Evolutionary conservation across 1,140 invertebrate species (phyloP).

Genomic region (Cotesia typhae): DNA sequence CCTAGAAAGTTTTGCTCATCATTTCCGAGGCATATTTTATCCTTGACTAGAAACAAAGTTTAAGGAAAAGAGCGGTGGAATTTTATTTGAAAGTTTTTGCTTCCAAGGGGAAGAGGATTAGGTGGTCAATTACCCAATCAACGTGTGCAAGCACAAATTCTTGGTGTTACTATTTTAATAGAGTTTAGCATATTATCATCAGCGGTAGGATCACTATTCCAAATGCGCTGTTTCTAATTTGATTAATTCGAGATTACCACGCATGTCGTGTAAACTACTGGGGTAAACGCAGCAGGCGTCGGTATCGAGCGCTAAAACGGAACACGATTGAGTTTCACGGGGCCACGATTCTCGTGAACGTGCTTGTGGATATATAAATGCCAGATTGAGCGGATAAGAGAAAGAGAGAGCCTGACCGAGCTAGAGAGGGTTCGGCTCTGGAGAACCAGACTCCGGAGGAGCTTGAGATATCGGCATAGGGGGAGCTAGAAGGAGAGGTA

Average conservation of each 20-base stretch:
- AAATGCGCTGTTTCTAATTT: conserved; percentile 27
- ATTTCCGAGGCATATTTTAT: too few relatives aligned
- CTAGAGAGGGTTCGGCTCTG: not conserved
- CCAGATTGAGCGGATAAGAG: conserved; percentile 19
- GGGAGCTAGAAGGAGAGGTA: too few relatives aligned
- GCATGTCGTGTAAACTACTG: conserved; percentile 29
- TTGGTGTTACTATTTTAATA: conserved; percentile 13
- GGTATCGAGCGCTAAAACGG: conserved; percentile 29
- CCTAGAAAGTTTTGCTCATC: too few relatives aligned
- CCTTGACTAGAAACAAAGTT: too few relatives aligned
- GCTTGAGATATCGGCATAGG: too few relatives aligned
- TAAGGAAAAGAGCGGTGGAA: too few relatives aligned
- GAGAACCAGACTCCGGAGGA: not conserved
- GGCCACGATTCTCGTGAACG: conserved; percentile 5
- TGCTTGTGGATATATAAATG: conserved; percentile 18
- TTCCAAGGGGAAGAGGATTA: too few relatives aligned
- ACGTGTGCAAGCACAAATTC: not conserved
- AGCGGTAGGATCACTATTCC: not conserved
- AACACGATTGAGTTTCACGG: conserved; percentile 35
- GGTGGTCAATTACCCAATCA: too few relatives aligned
- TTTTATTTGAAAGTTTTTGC: too few relatives aligned
- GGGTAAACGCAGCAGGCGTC: not conserved
- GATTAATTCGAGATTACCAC: conserved; percentile 40
- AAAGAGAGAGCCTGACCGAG: not conserved
- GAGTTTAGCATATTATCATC: not conserved